Evolutionary conservation across 2,113 vertebrate genomes (phyloP).

Genomic region (Phoxinus phoxinus): DNA sequence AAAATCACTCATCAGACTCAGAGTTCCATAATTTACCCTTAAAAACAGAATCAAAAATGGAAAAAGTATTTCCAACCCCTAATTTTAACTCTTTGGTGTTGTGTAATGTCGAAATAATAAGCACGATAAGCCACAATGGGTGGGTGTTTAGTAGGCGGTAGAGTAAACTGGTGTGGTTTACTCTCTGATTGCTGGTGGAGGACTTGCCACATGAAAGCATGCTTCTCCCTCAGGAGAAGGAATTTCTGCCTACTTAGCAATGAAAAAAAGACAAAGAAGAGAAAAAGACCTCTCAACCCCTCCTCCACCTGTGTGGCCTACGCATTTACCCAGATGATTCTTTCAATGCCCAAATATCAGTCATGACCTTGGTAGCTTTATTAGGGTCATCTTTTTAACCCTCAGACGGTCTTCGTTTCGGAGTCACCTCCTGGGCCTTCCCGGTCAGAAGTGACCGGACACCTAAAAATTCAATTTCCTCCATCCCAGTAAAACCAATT

Average conservation of each 20-base stretch:
- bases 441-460: too few species aligned
- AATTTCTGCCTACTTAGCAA: slow-evolving; percentile 73
- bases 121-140: slow-evolving; percentile 56
- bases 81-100: slow-evolving; percentile 44
- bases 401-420: too few species aligned
- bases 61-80: slow-evolving; percentile 56
- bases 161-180: slow-evolving; percentile 47
- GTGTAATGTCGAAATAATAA: slow-evolving; percentile 51
- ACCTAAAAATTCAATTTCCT: too few species aligned
- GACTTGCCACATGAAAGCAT: slow-evolving; percentile 81
- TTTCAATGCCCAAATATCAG: slow-evolving; percentile 79
- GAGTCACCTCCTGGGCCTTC: too few species aligned
- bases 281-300: slow-evolving; percentile 74
- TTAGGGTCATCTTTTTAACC: slow-evolving; percentile 69
- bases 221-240: slow-evolving; percentile 75
- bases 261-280: slow-evolving; percentile 63
- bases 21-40: slow-evolving; percentile 41
- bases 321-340: slow-evolving; percentile 75
- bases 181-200: slow-evolving; percentile 76
- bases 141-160: slow-evolving; percentile 47
- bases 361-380: slow-evolving; percentile 78
- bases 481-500: too few species aligned
- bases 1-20: slow-evolving; percentile 68
- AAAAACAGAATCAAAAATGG: slow-evolving; percentile 34
- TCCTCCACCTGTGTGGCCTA: slow-evolving; percentile 73